Evolutionary conservation across 2,113 vertebrate genomes (phyloP).

Genomic region (Rhipidura dahli): DNA sequence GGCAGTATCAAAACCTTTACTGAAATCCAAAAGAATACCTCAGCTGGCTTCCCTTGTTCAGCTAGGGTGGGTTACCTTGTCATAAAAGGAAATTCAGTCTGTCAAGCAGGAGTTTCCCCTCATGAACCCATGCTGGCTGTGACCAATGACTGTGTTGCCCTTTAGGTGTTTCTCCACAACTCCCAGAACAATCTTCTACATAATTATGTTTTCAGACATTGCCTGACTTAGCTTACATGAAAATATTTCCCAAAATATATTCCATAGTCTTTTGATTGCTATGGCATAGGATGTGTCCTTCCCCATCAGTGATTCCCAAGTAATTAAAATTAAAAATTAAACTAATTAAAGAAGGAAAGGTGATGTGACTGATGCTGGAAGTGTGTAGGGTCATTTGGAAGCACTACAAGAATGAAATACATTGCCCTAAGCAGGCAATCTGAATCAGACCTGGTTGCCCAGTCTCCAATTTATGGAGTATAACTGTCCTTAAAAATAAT

Average conservation of each 20-base stretch:
- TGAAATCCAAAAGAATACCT: neutral
- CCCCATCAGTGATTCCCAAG: neutral
- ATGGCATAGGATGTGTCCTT: neutral
- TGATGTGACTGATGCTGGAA: neutral
- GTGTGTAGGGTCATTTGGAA: neutral
- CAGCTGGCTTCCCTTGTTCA: neutral
- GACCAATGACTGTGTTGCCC: neutral
- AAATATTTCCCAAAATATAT: neutral
- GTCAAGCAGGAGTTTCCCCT: neutral
- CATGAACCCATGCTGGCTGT: neutral
- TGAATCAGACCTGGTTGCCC: neutral
- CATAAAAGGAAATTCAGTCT: neutral
- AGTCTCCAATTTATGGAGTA: neutral
- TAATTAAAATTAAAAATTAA: neutral
- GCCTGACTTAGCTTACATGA: neutral
- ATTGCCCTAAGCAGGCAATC: neutral
- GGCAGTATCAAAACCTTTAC: neutral
- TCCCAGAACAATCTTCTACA: neutral
- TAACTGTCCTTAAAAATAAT: neutral
- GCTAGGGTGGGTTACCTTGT: neutral
- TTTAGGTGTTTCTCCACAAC: neutral
- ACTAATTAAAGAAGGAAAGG: neutral
- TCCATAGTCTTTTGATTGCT: neutral
- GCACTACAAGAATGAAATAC: neutral
- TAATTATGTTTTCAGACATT: neutral